phyloP scores from a whole-genome alignment of 2,113 vertebrate species.

The Mungos mungo region DNA sequence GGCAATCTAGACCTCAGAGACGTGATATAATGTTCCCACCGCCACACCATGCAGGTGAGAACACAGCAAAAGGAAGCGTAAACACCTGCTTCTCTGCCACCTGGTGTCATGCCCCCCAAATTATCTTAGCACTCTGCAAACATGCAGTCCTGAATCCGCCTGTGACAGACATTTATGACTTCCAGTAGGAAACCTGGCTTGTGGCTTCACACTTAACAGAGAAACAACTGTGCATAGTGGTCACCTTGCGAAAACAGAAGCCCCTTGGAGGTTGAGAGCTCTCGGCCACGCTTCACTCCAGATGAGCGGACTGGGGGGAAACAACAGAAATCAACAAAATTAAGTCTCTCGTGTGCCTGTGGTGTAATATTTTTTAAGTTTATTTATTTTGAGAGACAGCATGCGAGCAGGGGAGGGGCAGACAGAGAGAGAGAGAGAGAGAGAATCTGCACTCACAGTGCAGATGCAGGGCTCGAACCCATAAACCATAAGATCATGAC shows the following conservation, averaged over 20 bases:
- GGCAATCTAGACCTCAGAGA: background rate
- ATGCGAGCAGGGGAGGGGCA: too few species aligned
- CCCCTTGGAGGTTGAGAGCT: background rate
- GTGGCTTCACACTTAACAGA: background rate
- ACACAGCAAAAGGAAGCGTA: background rate
- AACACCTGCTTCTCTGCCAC: background rate
- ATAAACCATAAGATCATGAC: too few species aligned
- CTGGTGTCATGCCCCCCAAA: background rate
- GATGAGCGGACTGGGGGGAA: background rate
- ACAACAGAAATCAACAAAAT: background rate
- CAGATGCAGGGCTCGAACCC: too few species aligned
- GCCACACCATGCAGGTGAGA: background rate
- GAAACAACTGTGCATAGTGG: background rate
- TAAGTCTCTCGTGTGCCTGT: background rate
- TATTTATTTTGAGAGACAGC: too few species aligned
- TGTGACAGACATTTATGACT: background rate
- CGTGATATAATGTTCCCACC: background rate
- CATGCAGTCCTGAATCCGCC: background rate
- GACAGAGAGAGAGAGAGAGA: too few species aligned
- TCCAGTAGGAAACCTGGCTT: background rate
- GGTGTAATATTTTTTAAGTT: background rate
- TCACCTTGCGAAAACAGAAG: background rate
- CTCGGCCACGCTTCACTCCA: background rate
- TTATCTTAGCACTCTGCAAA: background rate
- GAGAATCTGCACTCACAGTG: too few species aligned